Percentiles rank a stretch among this genome's conserved stretches.
Conservation (phyloP, 2,113 vertebrate species). For the Scomber japonicus region DNA sequence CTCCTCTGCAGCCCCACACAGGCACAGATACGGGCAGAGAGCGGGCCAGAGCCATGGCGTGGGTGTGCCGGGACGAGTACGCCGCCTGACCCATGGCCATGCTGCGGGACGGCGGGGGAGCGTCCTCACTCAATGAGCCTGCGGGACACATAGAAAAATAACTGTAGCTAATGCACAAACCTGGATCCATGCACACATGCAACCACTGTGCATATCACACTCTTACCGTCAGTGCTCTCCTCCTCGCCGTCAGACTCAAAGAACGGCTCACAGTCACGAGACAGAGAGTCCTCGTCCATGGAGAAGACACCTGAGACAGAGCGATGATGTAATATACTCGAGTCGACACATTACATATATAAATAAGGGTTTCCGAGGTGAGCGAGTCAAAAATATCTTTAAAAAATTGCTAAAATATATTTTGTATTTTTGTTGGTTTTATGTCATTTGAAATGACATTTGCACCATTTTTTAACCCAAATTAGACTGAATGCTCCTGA, state of each 20-base stretch:
- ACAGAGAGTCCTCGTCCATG: slow-evolving; percentile 93
- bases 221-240: slow-evolving; percentile 89
- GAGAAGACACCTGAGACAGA: slow-evolving; percentile 88
- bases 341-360: not conserved
- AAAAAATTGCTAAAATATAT: too few species aligned
- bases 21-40: slow-evolving; percentile 93
- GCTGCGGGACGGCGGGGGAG: slow-evolving; percentile 79
- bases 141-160: too few species aligned
- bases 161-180: rapidly evolving
- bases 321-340: not conserved
- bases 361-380: too few species aligned
- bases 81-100: slow-evolving; percentile 78
- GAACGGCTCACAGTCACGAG: slow-evolving; percentile 90
- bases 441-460: too few species aligned
- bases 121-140: slow-evolving; percentile 91
- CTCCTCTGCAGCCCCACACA: slow-evolving; percentile 90
- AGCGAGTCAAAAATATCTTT: too few species aligned
- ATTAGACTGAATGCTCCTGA: too few species aligned
- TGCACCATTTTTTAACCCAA: too few species aligned
- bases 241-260: slow-evolving; percentile 89
- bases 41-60: slow-evolving; percentile 87
- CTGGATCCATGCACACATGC: too few species aligned
- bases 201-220: not conserved
- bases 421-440: too few species aligned
- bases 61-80: slow-evolving; percentile 71